A percentile compares a stretch with the other conserved stretches of the same genome.
Conservation (phyloP, 64 coral and sea anemone genomes). For the Orbicella faveolata region DNA sequence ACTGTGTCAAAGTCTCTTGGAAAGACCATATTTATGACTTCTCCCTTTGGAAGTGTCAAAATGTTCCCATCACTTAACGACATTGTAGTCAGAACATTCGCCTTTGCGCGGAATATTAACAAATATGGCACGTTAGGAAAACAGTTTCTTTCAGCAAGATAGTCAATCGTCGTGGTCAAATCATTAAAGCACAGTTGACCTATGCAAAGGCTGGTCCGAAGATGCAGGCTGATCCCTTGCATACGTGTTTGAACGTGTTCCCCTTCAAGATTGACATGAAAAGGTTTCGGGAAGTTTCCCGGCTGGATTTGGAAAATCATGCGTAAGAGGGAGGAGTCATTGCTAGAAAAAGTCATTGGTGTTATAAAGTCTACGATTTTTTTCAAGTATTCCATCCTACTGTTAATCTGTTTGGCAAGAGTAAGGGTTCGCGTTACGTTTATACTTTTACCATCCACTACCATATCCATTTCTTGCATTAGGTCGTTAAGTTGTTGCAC, state of each 20-base stretch:
- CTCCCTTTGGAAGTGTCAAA: background rate
- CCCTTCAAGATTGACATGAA: background rate
- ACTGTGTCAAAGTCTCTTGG: background rate
- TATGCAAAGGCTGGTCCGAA: background rate
- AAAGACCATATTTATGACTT: background rate
- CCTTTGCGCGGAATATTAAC: background rate
- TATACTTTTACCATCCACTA: background rate
- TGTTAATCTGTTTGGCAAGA: background rate
- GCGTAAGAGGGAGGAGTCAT: background rate
- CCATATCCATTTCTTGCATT: background rate
- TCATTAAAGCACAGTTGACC: background rate
- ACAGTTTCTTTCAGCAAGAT: background rate
- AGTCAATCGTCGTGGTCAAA: background rate
- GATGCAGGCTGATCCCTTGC: slow-evolving; percentile 2
- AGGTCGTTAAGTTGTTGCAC: background rate
- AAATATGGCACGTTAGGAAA: background rate
- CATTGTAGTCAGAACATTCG: background rate
- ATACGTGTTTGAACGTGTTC: background rate
- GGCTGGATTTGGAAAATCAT: background rate
- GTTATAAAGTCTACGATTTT: background rate
- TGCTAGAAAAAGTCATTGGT: background rate
- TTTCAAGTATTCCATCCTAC: background rate
- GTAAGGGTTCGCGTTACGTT: background rate
- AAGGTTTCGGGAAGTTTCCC: background rate
- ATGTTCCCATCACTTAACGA: background rate